A percentile compares a stretch with the other conserved stretches of the same genome.
phyloP scores from a whole-genome alignment of 2,888 invertebrate genomes.

The Netelia fuscicornis region DNA sequence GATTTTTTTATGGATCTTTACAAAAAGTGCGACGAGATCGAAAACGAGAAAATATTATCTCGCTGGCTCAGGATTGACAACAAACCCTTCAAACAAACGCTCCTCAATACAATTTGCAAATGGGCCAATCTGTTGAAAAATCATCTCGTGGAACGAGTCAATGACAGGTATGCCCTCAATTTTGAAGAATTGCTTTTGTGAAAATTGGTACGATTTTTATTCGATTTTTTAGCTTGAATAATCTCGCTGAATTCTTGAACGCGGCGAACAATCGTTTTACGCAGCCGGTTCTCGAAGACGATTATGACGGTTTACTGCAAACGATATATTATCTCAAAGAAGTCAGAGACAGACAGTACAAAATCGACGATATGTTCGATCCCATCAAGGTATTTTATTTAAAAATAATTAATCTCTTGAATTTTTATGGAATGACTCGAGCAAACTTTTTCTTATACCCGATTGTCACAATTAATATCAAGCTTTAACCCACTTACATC shows the following conservation, averaged over 20 bases:
- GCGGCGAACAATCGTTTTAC: slow-evolving; percentile 91
- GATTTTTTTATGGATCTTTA: slow-evolving; percentile 93
- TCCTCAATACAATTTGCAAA: slow-evolving; percentile 93
- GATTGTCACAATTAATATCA: no score
- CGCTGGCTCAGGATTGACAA: slow-evolving; percentile 93
- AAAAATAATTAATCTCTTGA: neutral
- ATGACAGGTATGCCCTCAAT: slow-evolving; percentile 86
- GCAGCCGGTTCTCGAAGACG: slow-evolving; percentile 92
- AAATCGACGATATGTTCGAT: slow-evolving; percentile 96
- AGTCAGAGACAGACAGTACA: slow-evolving; percentile 91
- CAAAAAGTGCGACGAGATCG: slow-evolving; percentile 90
- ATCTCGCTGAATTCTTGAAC: slow-evolving; percentile 91
- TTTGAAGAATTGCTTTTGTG: slow-evolving; percentile 36
- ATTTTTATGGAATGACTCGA: neutral
- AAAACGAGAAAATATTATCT: slow-evolving; percentile 89
- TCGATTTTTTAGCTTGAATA: slow-evolving; percentile 87
- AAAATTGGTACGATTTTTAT: slow-evolving; percentile 57
- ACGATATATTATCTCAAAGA: slow-evolving; percentile 93
- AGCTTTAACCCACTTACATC: no score
- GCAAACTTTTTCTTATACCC: no score
- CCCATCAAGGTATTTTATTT: slow-evolving; percentile 87
- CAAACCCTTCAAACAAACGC: slow-evolving; percentile 91
- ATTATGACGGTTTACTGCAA: slow-evolving; percentile 93
- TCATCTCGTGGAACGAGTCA: slow-evolving; percentile 93
- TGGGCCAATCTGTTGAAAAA: slow-evolving; percentile 96